Percentiles rank a stretch among this genome's conserved stretches.
These are phyloP conservation scores for Muscina levida DNA, from an alignment of 2,888 invertebrate genomes.

Conservation along the genomic window DNA sequence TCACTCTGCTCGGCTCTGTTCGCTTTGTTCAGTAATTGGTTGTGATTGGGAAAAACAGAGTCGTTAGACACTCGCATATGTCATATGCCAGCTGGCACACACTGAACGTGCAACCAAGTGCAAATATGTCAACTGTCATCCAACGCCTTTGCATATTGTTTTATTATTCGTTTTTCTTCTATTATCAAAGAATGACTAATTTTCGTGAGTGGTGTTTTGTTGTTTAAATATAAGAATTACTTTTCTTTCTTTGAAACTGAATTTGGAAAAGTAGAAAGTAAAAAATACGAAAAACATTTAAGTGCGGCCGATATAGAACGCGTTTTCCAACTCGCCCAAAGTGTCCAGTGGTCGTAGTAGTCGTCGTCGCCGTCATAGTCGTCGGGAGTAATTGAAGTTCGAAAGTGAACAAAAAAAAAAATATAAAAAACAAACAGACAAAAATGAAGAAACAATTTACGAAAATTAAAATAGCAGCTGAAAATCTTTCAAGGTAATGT, in stretches of 20 bases:
- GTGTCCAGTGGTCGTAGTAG: constrained; percentile 19
- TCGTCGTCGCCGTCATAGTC: too few relatives aligned
- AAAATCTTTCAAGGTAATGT: constrained; percentile 79
- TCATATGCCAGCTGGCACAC: not conserved
- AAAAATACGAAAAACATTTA: constrained; percentile 45
- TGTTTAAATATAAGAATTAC: constrained; percentile 57
- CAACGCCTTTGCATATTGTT: constrained; percentile 55
- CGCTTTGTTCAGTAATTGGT: constrained; percentile 53
- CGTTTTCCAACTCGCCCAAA: constrained; percentile 5
- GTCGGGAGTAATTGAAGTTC: not conserved
- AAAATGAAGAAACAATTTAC: constrained; percentile 80
- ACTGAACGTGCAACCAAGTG: constrained; percentile 43
- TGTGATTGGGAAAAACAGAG: constrained; percentile 7
- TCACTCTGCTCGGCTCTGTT: not conserved
- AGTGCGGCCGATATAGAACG: constrained; percentile 9
- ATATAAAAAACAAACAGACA: constrained; percentile 46
- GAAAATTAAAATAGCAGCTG: constrained; percentile 80
- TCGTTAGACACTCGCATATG: too few relatives aligned
- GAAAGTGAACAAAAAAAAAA: too few relatives aligned
- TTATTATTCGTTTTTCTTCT: constrained; percentile 64
- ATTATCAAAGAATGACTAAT: constrained; percentile 70
- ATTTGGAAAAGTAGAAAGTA: constrained; percentile 41
- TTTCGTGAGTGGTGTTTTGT: constrained; percentile 67
- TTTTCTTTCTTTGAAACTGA: not conserved
- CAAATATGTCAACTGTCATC: constrained; percentile 59